Base-by-base conservation (phyloP, 2,888 invertebrate species). In the Incurvaria masculella region DNA sequence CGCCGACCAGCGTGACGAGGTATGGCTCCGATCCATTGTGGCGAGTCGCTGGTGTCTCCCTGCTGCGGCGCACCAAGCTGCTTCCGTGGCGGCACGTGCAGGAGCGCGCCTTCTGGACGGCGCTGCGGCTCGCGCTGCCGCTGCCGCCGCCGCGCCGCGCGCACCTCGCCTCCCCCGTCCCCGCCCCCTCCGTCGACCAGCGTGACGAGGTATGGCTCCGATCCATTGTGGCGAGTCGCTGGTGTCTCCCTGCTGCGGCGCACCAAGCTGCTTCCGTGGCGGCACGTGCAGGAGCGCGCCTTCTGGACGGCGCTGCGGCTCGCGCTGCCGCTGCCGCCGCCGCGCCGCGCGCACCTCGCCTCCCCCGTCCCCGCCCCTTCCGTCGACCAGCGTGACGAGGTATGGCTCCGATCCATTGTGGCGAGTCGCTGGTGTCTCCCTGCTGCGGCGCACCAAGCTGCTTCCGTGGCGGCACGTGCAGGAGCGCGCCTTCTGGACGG, bases 221-320 rank as follows among this genome's bases (percentile, higher is more conserved):
- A n/a, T n/a, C n/a, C n/a, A n/a, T n/a, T n/a, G n/a, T n/a, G n/a
- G n/a, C n/a, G n/a, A n/a, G n/a, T n/a, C n/a, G n/a, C n/a, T n/a
- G n/a, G n/a, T n/a, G n/a, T n/a, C n/a, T n/a, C n/a, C n/a, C n/a
- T 73, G 53, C 58, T 80, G 54, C 71, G 72, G 44, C 71, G 71
- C 57, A 65, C 79, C 56, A 73, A 71, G 51, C 69, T 80, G 55
- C 72, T 81, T 54, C 62, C 76, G 52, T 83, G 82, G 82, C 69
- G 76, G 1, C 70, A 73, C 63, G 65, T 75, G 59, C 78, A 79
- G 61, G 79, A 79, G 61, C 73, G 78, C 55, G 80, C 75, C 57
- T 86, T 87, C 71, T 87, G 87, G 87, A 80, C 83, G 51, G 71
- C 79, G 57, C 70, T 87, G 57, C 80, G 86, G 42, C 74, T 86